phyloP scores from a whole-genome alignment of 1,140 invertebrate genomes.

The Pararge aegeria region DNA sequence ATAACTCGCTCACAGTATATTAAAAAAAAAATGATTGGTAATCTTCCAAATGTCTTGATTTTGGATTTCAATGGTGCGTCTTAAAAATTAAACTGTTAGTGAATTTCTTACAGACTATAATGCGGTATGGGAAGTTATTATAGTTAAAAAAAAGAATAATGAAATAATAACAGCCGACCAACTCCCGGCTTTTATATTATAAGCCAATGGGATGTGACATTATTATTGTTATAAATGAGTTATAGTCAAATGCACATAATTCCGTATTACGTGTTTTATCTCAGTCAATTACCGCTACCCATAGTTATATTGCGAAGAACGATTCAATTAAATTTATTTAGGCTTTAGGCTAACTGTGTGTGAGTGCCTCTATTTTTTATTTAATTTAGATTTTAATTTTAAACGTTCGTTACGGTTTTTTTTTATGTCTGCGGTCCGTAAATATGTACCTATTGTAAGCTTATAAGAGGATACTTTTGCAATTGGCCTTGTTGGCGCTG shows the following conservation, averaged over 20 bases:
- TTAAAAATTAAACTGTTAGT: not conserved
- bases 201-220: slow-evolving; percentile 25
- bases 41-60: not conserved
- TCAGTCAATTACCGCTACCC: slow-evolving; percentile 21
- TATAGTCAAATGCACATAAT: not conserved
- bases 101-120: not conserved
- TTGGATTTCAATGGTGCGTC: not conserved
- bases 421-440: too few species aligned
- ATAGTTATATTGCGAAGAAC: slow-evolving; percentile 2
- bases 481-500: too few species aligned
- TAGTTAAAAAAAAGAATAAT: not conserved
- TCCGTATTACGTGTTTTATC: slow-evolving; percentile 2
- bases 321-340: slow-evolving; percentile 10
- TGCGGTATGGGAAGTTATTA: not conserved
- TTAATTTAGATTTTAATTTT: too few species aligned
- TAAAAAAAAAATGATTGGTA: not conserved
- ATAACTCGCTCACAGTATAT: not conserved
- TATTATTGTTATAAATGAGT: slow-evolving; percentile 7
- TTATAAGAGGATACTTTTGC: too few species aligned
- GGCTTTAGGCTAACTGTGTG: too few species aligned
- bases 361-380: too few species aligned
- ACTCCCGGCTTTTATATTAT: slow-evolving; percentile 14
- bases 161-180: not conserved
- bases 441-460: too few species aligned
- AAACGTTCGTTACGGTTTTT: too few species aligned